Conservation (phyloP, 2,113 vertebrate genomes). For the Hippocampus barbouri region DNA sequence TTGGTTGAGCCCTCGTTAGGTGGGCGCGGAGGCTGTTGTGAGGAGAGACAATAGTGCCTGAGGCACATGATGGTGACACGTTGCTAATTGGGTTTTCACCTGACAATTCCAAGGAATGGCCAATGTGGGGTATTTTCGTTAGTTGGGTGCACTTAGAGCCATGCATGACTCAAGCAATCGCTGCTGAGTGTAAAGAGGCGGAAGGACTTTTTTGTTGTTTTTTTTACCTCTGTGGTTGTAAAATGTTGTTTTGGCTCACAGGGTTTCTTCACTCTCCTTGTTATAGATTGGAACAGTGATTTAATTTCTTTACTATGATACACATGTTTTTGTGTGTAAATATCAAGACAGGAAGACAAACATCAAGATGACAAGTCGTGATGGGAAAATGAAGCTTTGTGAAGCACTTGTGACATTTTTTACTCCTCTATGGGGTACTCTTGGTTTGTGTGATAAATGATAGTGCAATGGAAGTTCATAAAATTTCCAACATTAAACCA, state of each 20-base stretch:
- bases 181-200: slow-evolving; percentile 38
- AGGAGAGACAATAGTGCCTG: slow-evolving; percentile 47
- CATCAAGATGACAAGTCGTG: not conserved
- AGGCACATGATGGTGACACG: slow-evolving; percentile 8
- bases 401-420: no score
- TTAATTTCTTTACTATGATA: slow-evolving; percentile 1
- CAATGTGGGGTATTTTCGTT: slow-evolving; percentile 21
- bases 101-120: slow-evolving; percentile 26
- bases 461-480: no score
- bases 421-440: no score
- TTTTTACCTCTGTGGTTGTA: slow-evolving; percentile 47
- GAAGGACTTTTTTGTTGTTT: slow-evolving; percentile 23
- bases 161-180: slow-evolving; percentile 59
- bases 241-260: slow-evolving; percentile 54
- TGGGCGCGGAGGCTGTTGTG: slow-evolving; percentile 36
- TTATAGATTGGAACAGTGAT: slow-evolving; percentile 15
- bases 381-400: no score
- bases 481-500: no score
- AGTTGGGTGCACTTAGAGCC: slow-evolving; percentile 48
- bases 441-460: no score
- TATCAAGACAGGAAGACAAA: not conserved
- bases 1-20: not conserved
- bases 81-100: slow-evolving; percentile 6
- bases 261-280: slow-evolving; percentile 39
- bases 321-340: no score